These are phyloP conservation scores for Neomorphus geoffroyi DNA, from an alignment of 2,797 vertebrate genomes.

Conservation along the genomic window DNA sequence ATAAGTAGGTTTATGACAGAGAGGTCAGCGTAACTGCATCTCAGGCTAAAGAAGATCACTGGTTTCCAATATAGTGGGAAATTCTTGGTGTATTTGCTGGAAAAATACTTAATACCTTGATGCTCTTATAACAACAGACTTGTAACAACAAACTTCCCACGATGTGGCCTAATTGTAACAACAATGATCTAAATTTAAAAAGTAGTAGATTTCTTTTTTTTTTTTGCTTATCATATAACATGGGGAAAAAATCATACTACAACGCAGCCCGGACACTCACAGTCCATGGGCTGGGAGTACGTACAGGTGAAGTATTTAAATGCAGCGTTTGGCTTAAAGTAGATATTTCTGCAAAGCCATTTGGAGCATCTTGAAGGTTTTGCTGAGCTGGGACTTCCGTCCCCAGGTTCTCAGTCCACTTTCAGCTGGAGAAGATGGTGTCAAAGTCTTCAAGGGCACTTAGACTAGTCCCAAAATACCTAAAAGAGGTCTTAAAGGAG, in stretches of 20 bases:
- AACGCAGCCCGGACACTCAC: neutral
- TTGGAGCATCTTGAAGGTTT: neutral
- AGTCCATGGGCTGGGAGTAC: neutral
- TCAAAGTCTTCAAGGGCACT: neutral
- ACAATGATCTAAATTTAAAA: neutral
- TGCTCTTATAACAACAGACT: neutral
- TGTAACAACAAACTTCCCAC: neutral
- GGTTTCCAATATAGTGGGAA: neutral
- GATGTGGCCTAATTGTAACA: neutral
- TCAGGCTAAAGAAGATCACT: neutral
- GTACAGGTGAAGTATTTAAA: neutral
- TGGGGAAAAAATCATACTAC: neutral
- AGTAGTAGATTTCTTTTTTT: neutral
- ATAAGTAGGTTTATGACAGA: neutral
- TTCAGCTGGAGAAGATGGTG: neutral
- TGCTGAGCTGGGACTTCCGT: neutral
- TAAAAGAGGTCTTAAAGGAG: neutral
- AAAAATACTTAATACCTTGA: neutral
- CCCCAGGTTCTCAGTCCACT: neutral
- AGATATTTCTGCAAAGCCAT: neutral
- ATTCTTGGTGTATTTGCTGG: neutral
- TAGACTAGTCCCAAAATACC: neutral
- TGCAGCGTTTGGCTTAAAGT: neutral
- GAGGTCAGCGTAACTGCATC: conserved; percentile 11
- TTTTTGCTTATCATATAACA: neutral